Evolutionary conservation across 2,113 vertebrate species (phyloP).

Genomic region (Apaloderma vittatum): DNA sequence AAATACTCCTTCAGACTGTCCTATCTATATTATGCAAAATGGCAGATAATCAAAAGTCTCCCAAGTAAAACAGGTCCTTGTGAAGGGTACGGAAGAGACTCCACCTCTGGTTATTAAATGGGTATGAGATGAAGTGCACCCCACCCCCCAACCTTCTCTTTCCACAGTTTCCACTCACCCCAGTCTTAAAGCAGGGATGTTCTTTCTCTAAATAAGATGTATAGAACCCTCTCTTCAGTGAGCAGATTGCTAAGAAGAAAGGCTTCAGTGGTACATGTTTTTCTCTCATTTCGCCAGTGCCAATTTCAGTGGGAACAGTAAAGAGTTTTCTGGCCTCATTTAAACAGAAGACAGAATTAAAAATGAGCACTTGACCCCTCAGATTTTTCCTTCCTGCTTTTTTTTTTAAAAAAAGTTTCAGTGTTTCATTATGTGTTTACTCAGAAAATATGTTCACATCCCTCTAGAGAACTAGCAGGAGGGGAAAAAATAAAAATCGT

Average conservation of each 20-base stretch:
- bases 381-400: neutral
- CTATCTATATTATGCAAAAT: neutral
- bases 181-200: neutral
- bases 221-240: neutral
- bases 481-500: fast-evolving
- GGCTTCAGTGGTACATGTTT: fast-evolving
- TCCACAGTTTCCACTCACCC: neutral
- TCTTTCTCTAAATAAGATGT: neutral
- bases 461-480: neutral
- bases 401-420: neutral
- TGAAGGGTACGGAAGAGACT: neutral
- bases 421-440: neutral
- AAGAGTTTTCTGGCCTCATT: neutral
- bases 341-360: neutral
- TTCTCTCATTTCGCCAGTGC: neutral
- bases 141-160: neutral
- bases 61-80: neutral
- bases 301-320: neutral
- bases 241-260: neutral
- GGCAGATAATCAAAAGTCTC: neutral
- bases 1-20: neutral
- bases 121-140: neutral
- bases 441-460: neutral
- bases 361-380: neutral
- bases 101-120: neutral